phyloP scores from a whole-genome alignment of 2,113 vertebrate species.

The Anguilla rostrata region DNA sequence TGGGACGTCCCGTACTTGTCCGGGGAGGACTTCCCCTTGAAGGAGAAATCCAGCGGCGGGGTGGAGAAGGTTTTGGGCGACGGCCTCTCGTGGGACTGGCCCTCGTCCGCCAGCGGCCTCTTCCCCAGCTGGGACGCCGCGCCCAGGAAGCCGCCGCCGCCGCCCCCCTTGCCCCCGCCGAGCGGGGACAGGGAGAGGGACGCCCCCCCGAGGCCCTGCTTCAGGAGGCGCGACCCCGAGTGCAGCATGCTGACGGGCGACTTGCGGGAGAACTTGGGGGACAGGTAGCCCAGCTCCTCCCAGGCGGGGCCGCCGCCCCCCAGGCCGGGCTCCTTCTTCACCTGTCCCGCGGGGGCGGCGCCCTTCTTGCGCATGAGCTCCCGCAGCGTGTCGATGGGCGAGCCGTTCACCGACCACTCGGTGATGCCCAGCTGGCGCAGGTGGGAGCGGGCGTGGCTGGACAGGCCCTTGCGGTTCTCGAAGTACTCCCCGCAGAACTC shows the following conservation, averaged over 20 bases:
- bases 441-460: constrained; percentile 92
- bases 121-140: constrained; percentile 72
- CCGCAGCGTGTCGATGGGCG: constrained; percentile 88
- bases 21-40: constrained; percentile 79
- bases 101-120: constrained; percentile 71
- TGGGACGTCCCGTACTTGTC: constrained; percentile 75
- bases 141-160: constrained; percentile 59
- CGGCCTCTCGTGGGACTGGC: constrained; percentile 49
- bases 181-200: constrained; percentile 60
- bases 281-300: constrained; percentile 62
- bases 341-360: constrained; percentile 66
- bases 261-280: constrained; percentile 61
- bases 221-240: constrained; percentile 68
- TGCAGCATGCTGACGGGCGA: constrained; percentile 63
- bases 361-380: constrained; percentile 87
- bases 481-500: constrained; percentile 95
- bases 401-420: constrained; percentile 92
- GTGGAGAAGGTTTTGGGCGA: constrained; percentile 69
- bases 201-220: constrained; percentile 66
- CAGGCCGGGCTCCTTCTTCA: constrained; percentile 71
- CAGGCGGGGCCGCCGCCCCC: constrained; percentile 54
- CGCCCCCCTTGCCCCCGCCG: constrained; percentile 55
- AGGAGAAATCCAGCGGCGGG: constrained; percentile 80
- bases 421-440: constrained; percentile 95
- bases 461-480: constrained; percentile 92